Evolutionary conservation across 1,140 invertebrate species (phyloP).

Genomic region (Pararge aegeria): DNA sequence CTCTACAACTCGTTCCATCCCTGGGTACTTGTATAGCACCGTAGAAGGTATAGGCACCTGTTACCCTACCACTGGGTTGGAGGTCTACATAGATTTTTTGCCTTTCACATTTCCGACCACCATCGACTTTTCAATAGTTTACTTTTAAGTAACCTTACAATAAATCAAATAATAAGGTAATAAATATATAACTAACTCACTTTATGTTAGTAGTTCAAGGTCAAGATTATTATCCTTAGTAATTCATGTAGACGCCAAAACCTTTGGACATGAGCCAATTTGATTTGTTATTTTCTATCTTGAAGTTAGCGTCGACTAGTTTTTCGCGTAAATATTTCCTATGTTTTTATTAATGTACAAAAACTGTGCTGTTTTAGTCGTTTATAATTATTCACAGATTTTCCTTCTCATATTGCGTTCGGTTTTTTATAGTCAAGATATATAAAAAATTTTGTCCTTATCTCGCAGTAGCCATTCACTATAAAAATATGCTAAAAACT

Average conservation of each 20-base stretch:
- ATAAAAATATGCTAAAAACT: too few species aligned
- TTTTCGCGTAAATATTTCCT: constrained; percentile 9
- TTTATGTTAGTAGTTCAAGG: constrained; percentile 32
- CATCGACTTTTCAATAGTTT: too few species aligned
- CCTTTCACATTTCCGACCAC: too few species aligned
- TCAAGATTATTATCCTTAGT: constrained; percentile 27
- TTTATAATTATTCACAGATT: background rate
- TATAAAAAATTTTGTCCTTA: too few species aligned
- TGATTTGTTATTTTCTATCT: constrained; percentile 25
- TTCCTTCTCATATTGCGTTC: background rate
- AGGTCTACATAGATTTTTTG: too few species aligned
- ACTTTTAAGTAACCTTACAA: background rate
- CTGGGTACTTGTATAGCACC: too few species aligned
- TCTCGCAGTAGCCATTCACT: too few species aligned
- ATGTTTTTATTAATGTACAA: constrained; percentile 5
- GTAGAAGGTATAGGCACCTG: too few species aligned
- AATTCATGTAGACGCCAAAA: constrained; percentile 28
- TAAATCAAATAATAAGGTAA: constrained; percentile 2
- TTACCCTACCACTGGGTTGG: too few species aligned
- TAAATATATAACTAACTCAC: constrained; percentile 5
- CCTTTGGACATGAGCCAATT: constrained; percentile 51
- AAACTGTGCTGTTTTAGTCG: background rate
- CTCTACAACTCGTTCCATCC: too few species aligned
- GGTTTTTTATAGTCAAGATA: background rate
- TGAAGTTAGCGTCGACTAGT: constrained; percentile 1